Base-by-base conservation (phyloP, 1,140 invertebrate species). In the Lordiphosa mommai region DNA sequence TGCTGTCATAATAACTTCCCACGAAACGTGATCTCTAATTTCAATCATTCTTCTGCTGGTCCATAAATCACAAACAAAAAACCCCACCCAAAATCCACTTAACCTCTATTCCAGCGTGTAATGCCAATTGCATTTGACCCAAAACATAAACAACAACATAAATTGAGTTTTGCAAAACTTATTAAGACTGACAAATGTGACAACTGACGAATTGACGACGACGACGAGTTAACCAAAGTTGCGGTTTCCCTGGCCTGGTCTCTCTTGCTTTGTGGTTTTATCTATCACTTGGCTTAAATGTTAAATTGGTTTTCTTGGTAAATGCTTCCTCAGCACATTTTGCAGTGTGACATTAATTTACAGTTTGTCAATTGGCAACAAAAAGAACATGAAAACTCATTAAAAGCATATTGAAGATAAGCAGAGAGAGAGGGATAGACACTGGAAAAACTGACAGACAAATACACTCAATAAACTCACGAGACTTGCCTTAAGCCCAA, bases 131-230 rank as follows among this genome's bases (percentile, higher is more conserved):
- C 58, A 41, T 52, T 38, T 27, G 64, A 50, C 60, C 48, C 49
- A 55, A 36, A 64, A 41, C 6, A 36, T 20, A 65, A 55, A 64
- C 49, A 55, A 33, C 40, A 34, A 51, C 60, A 65, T 55, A 64
- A 64, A 65, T 64, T 47, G 32, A 65, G 61, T 55, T 65, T 56
- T 34, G 63, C 61, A 48, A 66, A 66, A 66, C 63, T 66, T 66
- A 65, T 64, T 65, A 65, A 64, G 60, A 55, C 61, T 64, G 51
- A 65, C 61, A 66, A 66, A 66, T 66, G 63, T 66, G 63, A 66
- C 63, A 66, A 57, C 64, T 65, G 52, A 66, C 43, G 61, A 58
- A 67, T 58, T 50, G 64, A 36, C 61, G 32, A 43, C 6, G 13
- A 33, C 30, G 29, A 48, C n/a, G 13, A 12, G 53, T 8, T 6